Percentiles rank a stretch among this genome's conserved stretches.
phyloP scores from a whole-genome alignment of 2,888 invertebrate species.

The Lepidochitona cinerea region DNA sequence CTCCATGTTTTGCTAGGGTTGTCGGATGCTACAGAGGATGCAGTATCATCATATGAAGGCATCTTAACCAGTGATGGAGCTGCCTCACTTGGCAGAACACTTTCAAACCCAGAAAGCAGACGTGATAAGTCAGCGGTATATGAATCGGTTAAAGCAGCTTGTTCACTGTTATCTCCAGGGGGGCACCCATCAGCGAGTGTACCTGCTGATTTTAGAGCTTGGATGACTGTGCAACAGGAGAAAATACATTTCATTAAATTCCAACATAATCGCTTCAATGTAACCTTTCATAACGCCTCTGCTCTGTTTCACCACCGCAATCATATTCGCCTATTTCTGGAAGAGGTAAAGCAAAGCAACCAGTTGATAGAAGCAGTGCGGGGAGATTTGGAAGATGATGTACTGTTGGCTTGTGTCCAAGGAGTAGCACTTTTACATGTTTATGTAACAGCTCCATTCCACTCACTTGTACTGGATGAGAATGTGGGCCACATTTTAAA shows the following conservation, averaged over 20 bases:
- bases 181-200: neutral
- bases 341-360: neutral
- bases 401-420: neutral
- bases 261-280: neutral
- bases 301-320: neutral
- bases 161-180: neutral
- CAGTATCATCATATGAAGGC: neutral
- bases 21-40: neutral
- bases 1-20: neutral
- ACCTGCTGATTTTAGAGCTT: conserved; percentile 2
- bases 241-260: neutral
- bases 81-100: neutral
- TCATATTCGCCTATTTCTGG: neutral
- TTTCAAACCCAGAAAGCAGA: neutral
- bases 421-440: neutral
- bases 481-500: neutral
- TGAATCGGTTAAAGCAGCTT: neutral
- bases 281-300: neutral
- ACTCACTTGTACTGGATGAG: neutral
- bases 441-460: neutral
- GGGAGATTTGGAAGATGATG: too few species aligned
- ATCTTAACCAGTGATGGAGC: neutral
- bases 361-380: neutral
- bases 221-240: neutral
- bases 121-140: neutral